Percentiles rank a stretch among this genome's conserved stretches.
Evolutionary conservation across 2,797 vertebrate genomes (phyloP).

Genomic region (Podarcis lilfordi): DNA sequence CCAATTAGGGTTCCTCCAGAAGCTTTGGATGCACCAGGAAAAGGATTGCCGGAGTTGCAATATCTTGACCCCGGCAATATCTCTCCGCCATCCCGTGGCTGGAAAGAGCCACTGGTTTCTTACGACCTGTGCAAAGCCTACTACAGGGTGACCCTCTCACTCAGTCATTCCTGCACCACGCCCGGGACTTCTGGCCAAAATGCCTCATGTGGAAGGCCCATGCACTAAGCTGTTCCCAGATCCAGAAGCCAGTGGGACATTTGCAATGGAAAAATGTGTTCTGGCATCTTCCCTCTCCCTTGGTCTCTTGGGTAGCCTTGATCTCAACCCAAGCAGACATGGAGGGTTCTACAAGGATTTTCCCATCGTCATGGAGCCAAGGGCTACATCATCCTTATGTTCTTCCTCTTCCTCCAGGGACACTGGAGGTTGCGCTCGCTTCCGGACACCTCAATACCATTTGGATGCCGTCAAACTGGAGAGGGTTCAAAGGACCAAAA

Average conservation of each 20-base stretch:
- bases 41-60: neutral
- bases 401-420: conserved; percentile 15
- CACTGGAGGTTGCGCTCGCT: neutral
- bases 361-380: conserved; percentile 44
- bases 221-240: neutral
- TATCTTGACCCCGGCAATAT: too few relatives aligned
- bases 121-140: neutral
- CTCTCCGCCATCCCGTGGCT: neutral
- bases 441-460: conserved; percentile 25
- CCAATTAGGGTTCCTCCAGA: neutral
- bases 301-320: conserved; percentile 23
- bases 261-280: conserved; percentile 28
- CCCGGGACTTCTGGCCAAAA: neutral
- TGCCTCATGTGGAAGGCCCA: neutral
- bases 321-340: neutral
- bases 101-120: neutral
- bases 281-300: neutral
- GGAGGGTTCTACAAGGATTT: conserved; percentile 41
- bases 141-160: neutral
- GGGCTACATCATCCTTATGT: conserved; percentile 7
- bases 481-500: conserved; percentile 45
- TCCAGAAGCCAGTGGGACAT: conserved; percentile 26
- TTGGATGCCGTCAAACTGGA: conserved; percentile 43
- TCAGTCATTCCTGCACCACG: neutral
- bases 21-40: neutral